Evolutionary conservation across 2,797 vertebrate species (phyloP), one percentile per base, ranked within the genome.

Genomic region (Nannoperca obscura): DNA sequence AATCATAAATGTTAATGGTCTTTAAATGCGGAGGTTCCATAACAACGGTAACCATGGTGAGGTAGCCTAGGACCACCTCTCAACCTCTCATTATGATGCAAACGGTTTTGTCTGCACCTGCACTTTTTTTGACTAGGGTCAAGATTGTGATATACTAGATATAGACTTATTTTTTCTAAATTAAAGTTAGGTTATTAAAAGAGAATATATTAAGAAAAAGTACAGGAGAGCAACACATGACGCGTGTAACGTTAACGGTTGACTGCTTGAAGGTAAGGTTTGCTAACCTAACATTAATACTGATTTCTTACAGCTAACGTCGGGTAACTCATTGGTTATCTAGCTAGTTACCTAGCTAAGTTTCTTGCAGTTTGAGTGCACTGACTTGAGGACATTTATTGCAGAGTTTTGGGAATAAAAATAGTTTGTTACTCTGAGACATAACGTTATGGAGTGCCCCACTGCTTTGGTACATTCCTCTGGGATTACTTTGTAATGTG

Each of bases 401-500:
- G 8, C 15, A 49, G 22, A 24, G 8, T 14, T 1, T 1, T 20
- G 0, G 1, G 10, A 30, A 20, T 47, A 47, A 30, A 63, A 20
- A 27, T 27, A 27, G 24, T 27, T 27, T 27, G 24, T 40, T 7
- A 40, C 36, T 60, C 6, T 30, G 10, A 30, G 60, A 61, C 0
- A 22, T 38, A 2, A n/a, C 4, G 34, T 11, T 7, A 19, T 46
- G 44, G 9, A 50, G 20, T n/a, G 47, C 47, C 1, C 42, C 63
- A 17, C 12, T 47, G 44, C 42, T 27, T 53, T 63, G 30, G 32
- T 49, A 40, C 30, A 68, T 68, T 71, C 58, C 69, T 53, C 44
- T 3, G 62, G 46, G 58, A 74, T 79, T 58, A 63, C 57, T 53
- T 61, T 77, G 49, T 52, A n/a, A 57, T 3, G 20, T 47, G 32